Conservation (phyloP, 1,140 invertebrate genomes). For the Drosophila mayri region DNA sequence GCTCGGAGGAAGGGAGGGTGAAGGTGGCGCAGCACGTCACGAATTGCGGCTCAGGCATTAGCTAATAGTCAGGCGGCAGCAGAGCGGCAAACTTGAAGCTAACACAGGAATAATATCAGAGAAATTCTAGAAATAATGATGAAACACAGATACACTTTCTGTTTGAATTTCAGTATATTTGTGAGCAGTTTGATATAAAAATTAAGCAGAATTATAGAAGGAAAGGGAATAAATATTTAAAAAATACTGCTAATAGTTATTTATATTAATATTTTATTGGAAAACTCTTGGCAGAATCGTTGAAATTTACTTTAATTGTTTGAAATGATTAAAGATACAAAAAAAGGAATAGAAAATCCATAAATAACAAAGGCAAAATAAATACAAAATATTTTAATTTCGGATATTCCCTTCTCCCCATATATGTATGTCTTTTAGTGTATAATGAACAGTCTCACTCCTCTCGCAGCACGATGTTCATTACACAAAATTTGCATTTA, state of each 20-base stretch:
- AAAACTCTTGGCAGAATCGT: too few relatives aligned
- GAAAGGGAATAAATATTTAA: background rate
- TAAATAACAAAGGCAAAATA: background rate
- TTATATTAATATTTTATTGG: background rate
- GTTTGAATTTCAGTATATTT: too few relatives aligned
- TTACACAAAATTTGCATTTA: conserved; percentile 84
- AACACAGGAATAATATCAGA: conserved; percentile 31
- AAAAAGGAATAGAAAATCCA: background rate
- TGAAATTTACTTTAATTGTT: background rate
- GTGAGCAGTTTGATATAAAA: rapidly evolving
- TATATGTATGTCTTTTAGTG: background rate
- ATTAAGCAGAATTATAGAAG: background rate
- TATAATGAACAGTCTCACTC: conserved; percentile 51
- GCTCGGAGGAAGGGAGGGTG: background rate
- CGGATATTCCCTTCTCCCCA: background rate
- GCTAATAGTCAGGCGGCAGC: conserved; percentile 53
- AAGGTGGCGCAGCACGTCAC: conserved; percentile 35
- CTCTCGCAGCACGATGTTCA: conserved; percentile 42
- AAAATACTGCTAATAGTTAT: background rate
- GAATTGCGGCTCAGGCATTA: conserved; percentile 47
- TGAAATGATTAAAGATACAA: background rate
- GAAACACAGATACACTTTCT: conserved; percentile 2
- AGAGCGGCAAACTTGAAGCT: conserved; percentile 47
- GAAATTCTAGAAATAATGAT: too few relatives aligned
- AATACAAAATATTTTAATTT: background rate